These are phyloP conservation scores for Galemys pyrenaicus DNA, from an alignment of 2,113 vertebrate genomes.

Conservation along the genomic window DNA sequence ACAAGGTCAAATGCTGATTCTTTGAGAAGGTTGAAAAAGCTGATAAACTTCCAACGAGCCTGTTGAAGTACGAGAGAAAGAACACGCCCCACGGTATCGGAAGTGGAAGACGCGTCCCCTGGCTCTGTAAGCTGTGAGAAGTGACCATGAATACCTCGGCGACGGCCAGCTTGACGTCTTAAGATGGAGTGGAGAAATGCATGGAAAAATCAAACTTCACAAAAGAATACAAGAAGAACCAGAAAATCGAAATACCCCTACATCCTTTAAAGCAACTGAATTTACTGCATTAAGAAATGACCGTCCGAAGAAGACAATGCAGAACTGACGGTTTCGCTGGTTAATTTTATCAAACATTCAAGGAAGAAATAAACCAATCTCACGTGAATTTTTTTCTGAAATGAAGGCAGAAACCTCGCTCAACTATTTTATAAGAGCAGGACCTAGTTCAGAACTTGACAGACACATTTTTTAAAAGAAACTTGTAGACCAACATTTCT, in stretches of 20 bases:
- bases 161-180: neutral
- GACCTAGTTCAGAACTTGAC: neutral
- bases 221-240: neutral
- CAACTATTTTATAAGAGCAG: neutral
- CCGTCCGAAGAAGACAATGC: neutral
- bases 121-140: too few relatives aligned
- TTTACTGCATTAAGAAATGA: neutral
- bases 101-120: too few relatives aligned
- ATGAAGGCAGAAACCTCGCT: neutral
- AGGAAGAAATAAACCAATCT: neutral
- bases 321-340: neutral
- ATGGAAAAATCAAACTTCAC: neutral
- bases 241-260: neutral
- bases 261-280: neutral
- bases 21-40: neutral
- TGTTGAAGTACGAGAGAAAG: neutral
- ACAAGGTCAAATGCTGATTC: neutral
- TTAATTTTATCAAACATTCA: neutral
- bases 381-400: neutral
- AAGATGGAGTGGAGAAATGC: neutral
- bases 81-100: rapidly evolving
- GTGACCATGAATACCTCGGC: too few relatives aligned
- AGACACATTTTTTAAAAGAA: neutral
- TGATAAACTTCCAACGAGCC: neutral
- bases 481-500: neutral